Base-by-base conservation (phyloP, 1,140 invertebrate genomes). In the Nilaparvata lugens region DNA sequence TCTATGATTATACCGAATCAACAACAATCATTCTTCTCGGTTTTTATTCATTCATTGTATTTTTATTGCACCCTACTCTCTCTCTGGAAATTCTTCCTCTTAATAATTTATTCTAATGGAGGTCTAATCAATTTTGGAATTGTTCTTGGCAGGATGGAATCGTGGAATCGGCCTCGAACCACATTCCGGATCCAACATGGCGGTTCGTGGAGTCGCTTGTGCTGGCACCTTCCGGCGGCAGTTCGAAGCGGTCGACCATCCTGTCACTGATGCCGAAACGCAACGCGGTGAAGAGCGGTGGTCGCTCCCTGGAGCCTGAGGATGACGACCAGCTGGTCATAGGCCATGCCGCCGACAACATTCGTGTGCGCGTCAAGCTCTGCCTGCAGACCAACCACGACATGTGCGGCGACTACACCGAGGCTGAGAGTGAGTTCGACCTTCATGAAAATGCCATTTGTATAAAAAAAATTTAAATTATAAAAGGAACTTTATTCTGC, bases 361-460 rank as follows among this genome's bases (percentile, higher is more conserved):
- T 85, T 0, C 78, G 82, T 28, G 81, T 93, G 16, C 75, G 88
- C 23, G 83, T 91, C 1, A 86, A 87, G 65, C 74, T 93, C 1
- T 94, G 91, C 64, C 75, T 93, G 35, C 79, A 83, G 65, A 81
- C 83, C 6, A 88, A 89, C 70, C 79, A 81, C 24, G 84, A 88
- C 24, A 86, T 87, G 62, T 94, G 91, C 71, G 88, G 90, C 28
- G 87, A 91, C 28, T 89, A 88, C 72, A 80, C 82, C 2, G 84
- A 87, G 70, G 89, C 89, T 24, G 84, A 89, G 67, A 84, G 88
- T 91, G 74, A 88, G 86, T 83, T 63, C n/a, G n/a, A n/a, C n/a
- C n/a, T n/a, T n/a, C n/a, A n/a, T 42, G 38, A 42, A 11, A n/a
- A 42, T 42, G 38, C 9, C 38, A 42, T 11, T 42, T 42, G n/a